These are phyloP conservation scores for Uropsilus gracilis DNA, from an alignment of 2,113 vertebrate species.

Conservation along the genomic window DNA sequence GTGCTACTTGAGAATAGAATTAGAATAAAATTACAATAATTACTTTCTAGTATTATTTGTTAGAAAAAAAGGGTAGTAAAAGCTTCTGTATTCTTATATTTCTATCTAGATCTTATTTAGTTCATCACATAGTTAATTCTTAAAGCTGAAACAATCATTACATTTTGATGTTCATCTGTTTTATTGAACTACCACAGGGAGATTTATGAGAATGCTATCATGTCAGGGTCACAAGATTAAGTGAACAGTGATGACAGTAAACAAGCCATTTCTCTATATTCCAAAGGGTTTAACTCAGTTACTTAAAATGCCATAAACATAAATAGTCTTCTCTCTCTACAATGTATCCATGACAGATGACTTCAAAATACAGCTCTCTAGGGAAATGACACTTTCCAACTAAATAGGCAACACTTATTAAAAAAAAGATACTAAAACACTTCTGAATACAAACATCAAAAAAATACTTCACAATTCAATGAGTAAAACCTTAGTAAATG, in stretches of 20 bases:
- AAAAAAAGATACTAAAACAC: constrained; percentile 68
- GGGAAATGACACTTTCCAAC: constrained; percentile 76
- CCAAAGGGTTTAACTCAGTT: constrained; percentile 83
- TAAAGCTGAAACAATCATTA: constrained; percentile 78
- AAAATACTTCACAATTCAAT: constrained; percentile 23
- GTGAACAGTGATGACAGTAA: constrained; percentile 84
- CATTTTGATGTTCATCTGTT: constrained; percentile 78
- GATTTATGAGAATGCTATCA: constrained; percentile 74
- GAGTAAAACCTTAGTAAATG: background rate
- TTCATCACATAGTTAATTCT: constrained; percentile 59
- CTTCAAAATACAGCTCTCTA: constrained; percentile 80
- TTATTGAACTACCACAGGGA: constrained; percentile 80
- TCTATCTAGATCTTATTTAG: constrained; percentile 50
- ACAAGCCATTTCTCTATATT: constrained; percentile 83
- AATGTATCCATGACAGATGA: constrained; percentile 79
- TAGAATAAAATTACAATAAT: background rate
- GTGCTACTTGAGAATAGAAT: background rate
- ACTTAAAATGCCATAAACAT: constrained; percentile 88
- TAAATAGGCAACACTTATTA: constrained; percentile 56
- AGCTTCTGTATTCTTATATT: background rate
- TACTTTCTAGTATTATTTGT: background rate
- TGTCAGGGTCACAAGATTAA: constrained; percentile 86
- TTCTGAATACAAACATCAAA: constrained; percentile 56
- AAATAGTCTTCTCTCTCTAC: constrained; percentile 82
- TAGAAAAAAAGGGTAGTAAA: background rate